Percentiles rank a stretch among this genome's conserved stretches.
phyloP scores from a whole-genome alignment of 2,797 vertebrate species.

The Sarcoramphus papa region DNA sequence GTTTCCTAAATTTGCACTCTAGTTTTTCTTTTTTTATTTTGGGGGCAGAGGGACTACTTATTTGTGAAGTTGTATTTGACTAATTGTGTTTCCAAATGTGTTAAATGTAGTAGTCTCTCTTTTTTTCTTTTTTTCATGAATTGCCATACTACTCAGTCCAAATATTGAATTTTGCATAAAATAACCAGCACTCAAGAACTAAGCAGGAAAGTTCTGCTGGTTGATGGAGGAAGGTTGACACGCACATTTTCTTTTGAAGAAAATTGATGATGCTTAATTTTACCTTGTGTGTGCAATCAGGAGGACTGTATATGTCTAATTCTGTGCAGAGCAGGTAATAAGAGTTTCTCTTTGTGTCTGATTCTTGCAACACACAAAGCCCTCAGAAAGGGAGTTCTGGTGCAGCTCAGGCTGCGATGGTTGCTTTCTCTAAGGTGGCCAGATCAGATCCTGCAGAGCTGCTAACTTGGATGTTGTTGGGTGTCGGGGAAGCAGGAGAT shows the following conservation, averaged over 20 bases:
- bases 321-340: not conserved
- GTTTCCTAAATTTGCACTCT: slow-evolving; percentile 28
- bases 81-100: not conserved
- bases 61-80: not conserved
- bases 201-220: not conserved
- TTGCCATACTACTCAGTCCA: not conserved
- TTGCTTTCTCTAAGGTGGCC: not conserved
- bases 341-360: not conserved
- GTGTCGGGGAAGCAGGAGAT: not conserved
- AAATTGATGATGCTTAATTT: not conserved
- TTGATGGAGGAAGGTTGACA: not conserved
- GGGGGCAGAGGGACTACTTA: not conserved
- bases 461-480: not conserved
- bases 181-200: not conserved
- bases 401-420: not conserved
- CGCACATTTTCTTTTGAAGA: not conserved
- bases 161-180: not conserved
- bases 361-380: not conserved
- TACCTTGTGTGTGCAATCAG: not conserved
- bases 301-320: not conserved
- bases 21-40: not conserved
- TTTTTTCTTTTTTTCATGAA: rapidly evolving
- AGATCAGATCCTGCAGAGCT: not conserved
- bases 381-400: not conserved
- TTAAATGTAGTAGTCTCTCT: not conserved